Percentiles rank a stretch among this genome's conserved stretches.
Conservation (phyloP, 2,888 invertebrate species). For the Panzeria rudis region DNA sequence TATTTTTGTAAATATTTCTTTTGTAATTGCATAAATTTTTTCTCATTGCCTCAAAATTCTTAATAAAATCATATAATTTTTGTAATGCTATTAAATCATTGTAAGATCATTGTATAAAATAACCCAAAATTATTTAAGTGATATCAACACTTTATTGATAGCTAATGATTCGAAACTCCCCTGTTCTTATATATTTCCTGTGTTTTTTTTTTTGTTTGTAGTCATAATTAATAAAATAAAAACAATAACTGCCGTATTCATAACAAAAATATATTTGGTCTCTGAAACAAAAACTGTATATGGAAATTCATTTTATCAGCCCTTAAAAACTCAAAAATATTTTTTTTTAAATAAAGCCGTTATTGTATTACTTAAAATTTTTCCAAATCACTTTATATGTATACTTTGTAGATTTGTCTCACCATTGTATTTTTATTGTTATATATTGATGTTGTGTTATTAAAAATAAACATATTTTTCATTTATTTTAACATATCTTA, state of each 20-base stretch:
- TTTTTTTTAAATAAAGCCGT: no score
- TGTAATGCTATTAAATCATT: slow-evolving; percentile 44
- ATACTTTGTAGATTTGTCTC: slow-evolving; percentile 58
- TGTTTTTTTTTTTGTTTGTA: slow-evolving; percentile 18
- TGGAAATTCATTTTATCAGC: no score
- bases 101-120: slow-evolving; percentile 31
- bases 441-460: slow-evolving; percentile 60
- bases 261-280: no score
- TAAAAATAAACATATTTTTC: neutral
- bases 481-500: slow-evolving; percentile 24
- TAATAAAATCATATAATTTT: slow-evolving; percentile 2
- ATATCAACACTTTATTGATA: slow-evolving; percentile 24
- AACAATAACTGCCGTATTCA: no score
- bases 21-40: slow-evolving; percentile 9
- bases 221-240: slow-evolving; percentile 6
- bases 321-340: neutral
- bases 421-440: slow-evolving; percentile 32
- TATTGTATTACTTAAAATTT: neutral
- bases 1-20: slow-evolving; percentile 2
- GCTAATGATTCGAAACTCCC: slow-evolving; percentile 37
- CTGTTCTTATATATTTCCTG: neutral
- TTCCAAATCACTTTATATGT: slow-evolving; percentile 48
- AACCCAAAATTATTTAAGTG: slow-evolving; percentile 8
- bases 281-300: no score
- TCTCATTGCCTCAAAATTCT: slow-evolving; percentile 4